Evolutionary conservation across 2,797 vertebrate species (phyloP).

Genomic region (Artibeus lituratus): DNA sequence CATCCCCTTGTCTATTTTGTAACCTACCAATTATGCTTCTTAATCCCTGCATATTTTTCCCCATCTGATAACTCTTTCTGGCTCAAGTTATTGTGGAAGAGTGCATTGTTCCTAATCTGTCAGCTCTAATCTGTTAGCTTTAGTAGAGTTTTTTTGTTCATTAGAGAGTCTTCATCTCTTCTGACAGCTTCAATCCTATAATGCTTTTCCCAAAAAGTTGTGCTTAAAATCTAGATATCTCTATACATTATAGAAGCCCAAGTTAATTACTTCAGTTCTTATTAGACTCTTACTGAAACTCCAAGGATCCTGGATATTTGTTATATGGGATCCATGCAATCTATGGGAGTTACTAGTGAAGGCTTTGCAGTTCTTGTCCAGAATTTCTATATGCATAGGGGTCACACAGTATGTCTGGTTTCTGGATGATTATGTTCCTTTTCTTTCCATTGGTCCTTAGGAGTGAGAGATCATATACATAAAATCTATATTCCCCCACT

Average conservation of each 20-base stretch:
- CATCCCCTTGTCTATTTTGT: no score
- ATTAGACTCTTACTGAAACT: conserved; percentile 42
- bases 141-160: conserved; percentile 29
- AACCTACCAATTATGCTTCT: no score
- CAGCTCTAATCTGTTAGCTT: conserved; percentile 28
- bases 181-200: conserved; percentile 64
- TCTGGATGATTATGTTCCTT: neutral
- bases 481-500: neutral
- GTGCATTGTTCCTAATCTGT: neutral
- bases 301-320: neutral
- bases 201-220: conserved; percentile 35
- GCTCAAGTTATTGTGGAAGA: neutral
- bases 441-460: neutral
- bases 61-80: neutral
- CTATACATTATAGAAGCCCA: conserved; percentile 37
- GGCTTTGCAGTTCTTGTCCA: neutral
- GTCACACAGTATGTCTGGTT: neutral
- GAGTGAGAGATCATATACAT: neutral
- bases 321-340: neutral
- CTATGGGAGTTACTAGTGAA: neutral
- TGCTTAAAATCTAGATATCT: conserved; percentile 36
- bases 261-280: conserved; percentile 51
- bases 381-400: conserved; percentile 31
- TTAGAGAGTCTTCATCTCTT: conserved; percentile 49
- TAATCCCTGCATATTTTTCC: no score